Conservation (phyloP, 2,888 invertebrate genomes). For the Polymixis lichenea region DNA sequence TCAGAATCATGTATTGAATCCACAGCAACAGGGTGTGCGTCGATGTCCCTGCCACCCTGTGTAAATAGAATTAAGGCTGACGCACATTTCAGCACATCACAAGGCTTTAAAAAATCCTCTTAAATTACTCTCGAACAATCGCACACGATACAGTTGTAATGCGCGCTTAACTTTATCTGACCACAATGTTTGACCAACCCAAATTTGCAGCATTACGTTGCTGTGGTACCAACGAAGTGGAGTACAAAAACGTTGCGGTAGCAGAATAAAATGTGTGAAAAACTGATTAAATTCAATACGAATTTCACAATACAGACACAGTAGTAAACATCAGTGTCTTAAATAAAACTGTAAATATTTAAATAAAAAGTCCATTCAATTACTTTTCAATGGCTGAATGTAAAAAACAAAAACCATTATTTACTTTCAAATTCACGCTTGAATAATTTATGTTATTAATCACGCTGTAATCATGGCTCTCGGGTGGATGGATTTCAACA, state of each 20-base stretch:
- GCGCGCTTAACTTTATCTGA: neutral
- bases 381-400: neutral
- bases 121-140: too few species aligned
- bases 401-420: neutral
- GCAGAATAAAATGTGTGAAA: neutral
- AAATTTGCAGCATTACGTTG: neutral
- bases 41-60: too few species aligned
- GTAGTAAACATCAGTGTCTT: neutral
- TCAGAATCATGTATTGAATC: too few species aligned
- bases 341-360: neutral
- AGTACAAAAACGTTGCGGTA: neutral
- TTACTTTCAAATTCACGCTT: conserved; percentile 1
- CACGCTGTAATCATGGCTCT: neutral
- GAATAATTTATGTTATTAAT: neutral
- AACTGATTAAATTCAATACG: too few species aligned
- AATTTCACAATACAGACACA: neutral
- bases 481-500: neutral
- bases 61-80: neutral
- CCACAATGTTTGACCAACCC: neutral
- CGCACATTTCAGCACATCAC: neutral
- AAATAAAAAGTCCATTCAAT: neutral
- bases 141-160: neutral
- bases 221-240: neutral
- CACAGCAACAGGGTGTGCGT: too few species aligned
- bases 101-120: too few species aligned